Percentiles rank a stretch among this genome's conserved stretches.
Evolutionary conservation across 64 coral and sea anemone genomes (phyloP).

Genomic region (Trachythela sp.): DNA sequence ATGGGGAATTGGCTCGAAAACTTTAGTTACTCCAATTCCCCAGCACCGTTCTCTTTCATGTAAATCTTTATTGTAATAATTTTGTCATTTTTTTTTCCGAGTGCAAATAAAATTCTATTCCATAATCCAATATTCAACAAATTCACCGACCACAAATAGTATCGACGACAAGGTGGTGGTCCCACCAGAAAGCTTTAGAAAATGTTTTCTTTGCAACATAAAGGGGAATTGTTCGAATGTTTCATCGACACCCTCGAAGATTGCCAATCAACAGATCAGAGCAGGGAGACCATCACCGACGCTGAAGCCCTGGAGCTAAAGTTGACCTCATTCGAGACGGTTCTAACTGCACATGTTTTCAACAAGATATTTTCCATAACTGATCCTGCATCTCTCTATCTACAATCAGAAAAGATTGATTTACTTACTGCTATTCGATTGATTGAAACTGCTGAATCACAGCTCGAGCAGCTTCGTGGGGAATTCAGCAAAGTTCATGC

Average conservation of each 20-base stretch:
- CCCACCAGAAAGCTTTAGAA: slow-evolving; percentile 13
- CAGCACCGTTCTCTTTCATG: no score
- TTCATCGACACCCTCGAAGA: neutral
- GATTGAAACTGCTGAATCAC: neutral
- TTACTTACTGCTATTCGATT: neutral
- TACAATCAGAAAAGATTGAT: slow-evolving; percentile 3
- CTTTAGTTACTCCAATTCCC: no score
- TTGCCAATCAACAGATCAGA: neutral
- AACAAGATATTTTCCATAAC: neutral
- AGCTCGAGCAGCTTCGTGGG: neutral
- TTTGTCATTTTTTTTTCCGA: no score
- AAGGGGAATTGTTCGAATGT: neutral
- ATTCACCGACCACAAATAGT: slow-evolving; percentile 4
- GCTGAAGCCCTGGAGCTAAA: neutral
- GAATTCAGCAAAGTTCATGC: neutral
- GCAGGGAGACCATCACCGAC: slow-evolving; percentile 5
- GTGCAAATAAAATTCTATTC: no score
- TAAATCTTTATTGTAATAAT: no score
- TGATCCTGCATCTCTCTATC: neutral
- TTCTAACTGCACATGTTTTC: neutral
- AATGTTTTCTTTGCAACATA: neutral
- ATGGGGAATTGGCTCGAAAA: no score
- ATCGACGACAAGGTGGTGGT: slow-evolving; percentile 7
- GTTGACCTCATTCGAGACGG: neutral
- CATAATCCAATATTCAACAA: neutral